Base-by-base conservation (phyloP, 2,797 vertebrate genomes). In the Cygnus olor region DNA sequence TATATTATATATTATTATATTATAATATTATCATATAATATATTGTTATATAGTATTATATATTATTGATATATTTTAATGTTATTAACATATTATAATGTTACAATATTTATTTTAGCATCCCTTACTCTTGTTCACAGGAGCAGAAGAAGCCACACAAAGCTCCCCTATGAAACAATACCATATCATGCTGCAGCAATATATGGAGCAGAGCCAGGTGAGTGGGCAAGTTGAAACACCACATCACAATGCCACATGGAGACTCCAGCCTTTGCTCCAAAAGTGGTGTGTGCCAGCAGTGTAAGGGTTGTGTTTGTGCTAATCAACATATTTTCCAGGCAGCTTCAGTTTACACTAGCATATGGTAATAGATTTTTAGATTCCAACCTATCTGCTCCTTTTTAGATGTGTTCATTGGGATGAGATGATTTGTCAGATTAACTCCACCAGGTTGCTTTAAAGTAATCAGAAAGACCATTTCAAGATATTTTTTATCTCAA, bases 161-260 rank as follows among this genome's bases (percentile, higher is more conserved):
- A 80, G 20, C 49, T 58, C 25, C 28, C 32, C 9, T 6, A 3
- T 0, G 0, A 28, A 63, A 49, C 27, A n/a, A 2, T 3, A 12
- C 51, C 27, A 28, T 15, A 40, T 4, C 0, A 0, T 6, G 5
- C 57, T 90, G 63, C 61, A 68, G 27, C 9, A 16, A 1, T 3
- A 30, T 14, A n/a, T 7, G 36, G 30, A 18, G 27, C 0, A 57
- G 14, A 15, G n/a, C 30, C 65, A 64, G 27, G 15, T 28, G 38
- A 73, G 44, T 0, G 0, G 57, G 17, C 22, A 71, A 44, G 13
- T 32, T 13, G 36, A 49, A 65, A 14, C 36, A 11, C 12, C 21
- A 10, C 2, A 0, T 8, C 17, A 21, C 0, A 2, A 38, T 32
- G 44, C 24, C n/a, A n/a, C 2, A 4, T 17, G 27, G 17, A 14